phyloP scores from a whole-genome alignment of 2,113 vertebrate species.

The Halichoerus grypus region DNA sequence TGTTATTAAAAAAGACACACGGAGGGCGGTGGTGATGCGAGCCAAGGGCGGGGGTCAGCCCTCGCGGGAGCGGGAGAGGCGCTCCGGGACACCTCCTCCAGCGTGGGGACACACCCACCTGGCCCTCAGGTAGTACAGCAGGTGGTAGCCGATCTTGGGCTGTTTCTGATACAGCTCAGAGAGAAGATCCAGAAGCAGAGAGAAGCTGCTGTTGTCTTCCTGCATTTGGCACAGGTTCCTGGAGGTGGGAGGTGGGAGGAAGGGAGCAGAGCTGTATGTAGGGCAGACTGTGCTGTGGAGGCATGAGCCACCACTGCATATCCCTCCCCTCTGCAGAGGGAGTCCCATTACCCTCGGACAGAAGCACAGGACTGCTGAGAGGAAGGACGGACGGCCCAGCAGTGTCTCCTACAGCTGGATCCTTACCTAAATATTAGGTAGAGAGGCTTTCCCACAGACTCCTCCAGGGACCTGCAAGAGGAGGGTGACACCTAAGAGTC shows the following conservation, averaged over 20 bases:
- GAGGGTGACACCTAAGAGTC: neutral
- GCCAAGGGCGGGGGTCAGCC: accelerated
- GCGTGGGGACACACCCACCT: slow-evolving; percentile 86
- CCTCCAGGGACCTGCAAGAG: slow-evolving; percentile 95
- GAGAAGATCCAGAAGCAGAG: slow-evolving; percentile 95
- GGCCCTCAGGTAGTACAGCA: slow-evolving; percentile 97
- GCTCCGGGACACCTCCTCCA: neutral
- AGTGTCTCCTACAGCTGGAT: accelerated
- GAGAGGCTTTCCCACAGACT: slow-evolving; percentile 96
- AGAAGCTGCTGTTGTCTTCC: slow-evolving; percentile 97
- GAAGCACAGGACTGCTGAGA: neutral
- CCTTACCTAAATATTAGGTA: slow-evolving; percentile 95
- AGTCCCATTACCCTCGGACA: neutral
- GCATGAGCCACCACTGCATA: neutral
- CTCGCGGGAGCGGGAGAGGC: neutral
- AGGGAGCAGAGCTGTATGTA: no score
- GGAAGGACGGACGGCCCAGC: accelerated
- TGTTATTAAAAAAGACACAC: neutral
- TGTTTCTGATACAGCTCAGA: slow-evolving; percentile 98
- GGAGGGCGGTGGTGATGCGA: neutral
- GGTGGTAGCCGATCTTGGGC: slow-evolving; percentile 98
- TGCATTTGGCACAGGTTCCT: slow-evolving; percentile 99
- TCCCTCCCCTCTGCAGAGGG: neutral
- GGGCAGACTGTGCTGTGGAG: neutral
- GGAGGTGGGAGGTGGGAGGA: accelerated